Evolutionary conservation across 2,113 vertebrate species (phyloP), one percentile per base, ranked within the genome.

Genomic region (Chlorodrepanis virens): DNA sequence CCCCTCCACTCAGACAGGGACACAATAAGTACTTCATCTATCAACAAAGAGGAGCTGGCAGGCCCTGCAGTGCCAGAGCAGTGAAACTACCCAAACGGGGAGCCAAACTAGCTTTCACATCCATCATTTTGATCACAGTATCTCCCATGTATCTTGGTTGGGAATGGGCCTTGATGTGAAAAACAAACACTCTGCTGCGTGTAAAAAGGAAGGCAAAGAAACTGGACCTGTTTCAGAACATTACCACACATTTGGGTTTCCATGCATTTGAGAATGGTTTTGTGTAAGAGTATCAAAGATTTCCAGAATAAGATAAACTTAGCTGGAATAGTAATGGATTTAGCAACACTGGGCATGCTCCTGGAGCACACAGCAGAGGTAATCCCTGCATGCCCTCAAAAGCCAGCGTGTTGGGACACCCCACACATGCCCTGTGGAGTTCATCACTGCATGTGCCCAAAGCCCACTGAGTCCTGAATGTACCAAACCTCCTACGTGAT

Each of bases 401-500:
- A 47, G 39, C 47, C 69, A 72, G 49, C 1, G 0, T 1, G 0
- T 14, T 11, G 50, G 49, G 57, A 75, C 47, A 45, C 35, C 27
- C 27, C 11, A 27, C 1, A 1, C 2, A 1, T 11, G 17, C 35
- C 64, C 57, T 67, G 35, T 10, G 21, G 56, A 42, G 29, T 39
- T 35, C 28, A 57, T n/a, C 71, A 11, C 72, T 72, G 53, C 25
- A 5, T 0, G 2, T 29, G 44, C 75, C 60, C 49, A 85, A 64
- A 76, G 25, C 42, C 50, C 0, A 2, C 24, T 37, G 54, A 54
- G 29, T 70, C n/a, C 45, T 42, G 35, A 86, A 12, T 13, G 27
- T 6, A 6, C 27, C 5, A 12, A 83, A 53, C 16, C 24, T 63
- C n/a, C 42, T 31, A 39, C 1, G 0, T 15, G 14, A 13, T 44